These are phyloP conservation scores for Dendrocopos noguchii DNA, from an alignment of 2,113 vertebrate genomes.

Conservation along the genomic window DNA sequence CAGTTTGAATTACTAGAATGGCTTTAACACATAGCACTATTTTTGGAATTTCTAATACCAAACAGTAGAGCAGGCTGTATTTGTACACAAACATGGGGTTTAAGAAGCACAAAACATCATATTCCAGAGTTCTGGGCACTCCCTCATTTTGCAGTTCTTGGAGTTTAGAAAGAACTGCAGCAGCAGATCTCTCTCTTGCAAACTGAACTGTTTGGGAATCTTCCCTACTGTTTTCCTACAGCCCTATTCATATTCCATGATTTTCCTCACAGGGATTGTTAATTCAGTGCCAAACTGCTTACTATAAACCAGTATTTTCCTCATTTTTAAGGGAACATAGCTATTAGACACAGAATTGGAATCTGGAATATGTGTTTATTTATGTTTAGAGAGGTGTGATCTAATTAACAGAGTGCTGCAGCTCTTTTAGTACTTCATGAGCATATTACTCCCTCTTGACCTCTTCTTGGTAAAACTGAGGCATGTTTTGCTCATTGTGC, in stretches of 20 bases:
- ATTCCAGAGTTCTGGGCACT: not conserved
- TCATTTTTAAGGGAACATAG: not conserved
- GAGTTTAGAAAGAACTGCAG: not conserved
- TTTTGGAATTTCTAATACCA: not conserved
- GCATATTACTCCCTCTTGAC: not conserved
- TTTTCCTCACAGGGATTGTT: not conserved
- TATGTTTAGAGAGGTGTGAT: not conserved
- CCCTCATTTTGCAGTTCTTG: not conserved
- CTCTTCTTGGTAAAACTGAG: not conserved
- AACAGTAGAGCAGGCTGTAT: not conserved
- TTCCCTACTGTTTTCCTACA: not conserved
- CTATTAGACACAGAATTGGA: not conserved
- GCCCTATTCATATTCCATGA: not conserved
- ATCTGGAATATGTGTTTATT: not conserved
- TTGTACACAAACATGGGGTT: not conserved
- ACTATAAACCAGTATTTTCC: not conserved
- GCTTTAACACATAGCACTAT: not conserved
- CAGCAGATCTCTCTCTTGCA: not conserved
- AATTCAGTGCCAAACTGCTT: not conserved
- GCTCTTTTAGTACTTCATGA: not conserved
- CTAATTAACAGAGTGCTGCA: not conserved
- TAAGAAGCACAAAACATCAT: not conserved
- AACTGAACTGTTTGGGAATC: not conserved
- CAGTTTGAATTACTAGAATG: not conserved
- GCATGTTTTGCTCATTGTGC: not conserved